phyloP scores from a whole-genome alignment of 2,113 vertebrate genomes.

The Maccullochella peelii region DNA sequence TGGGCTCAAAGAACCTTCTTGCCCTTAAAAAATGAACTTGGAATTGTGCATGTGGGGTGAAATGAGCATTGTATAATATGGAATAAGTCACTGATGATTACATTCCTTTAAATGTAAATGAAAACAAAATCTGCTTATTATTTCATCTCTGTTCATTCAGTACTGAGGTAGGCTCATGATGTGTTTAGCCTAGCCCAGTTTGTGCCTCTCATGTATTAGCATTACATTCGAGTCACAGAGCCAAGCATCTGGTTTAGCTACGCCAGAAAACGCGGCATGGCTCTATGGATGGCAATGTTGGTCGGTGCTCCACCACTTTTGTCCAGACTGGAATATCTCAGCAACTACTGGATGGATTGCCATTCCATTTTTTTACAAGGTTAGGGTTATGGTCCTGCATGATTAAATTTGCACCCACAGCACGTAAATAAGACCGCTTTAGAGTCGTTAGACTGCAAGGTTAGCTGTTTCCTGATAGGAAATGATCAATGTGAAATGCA shows the following conservation, averaged over 20 bases:
- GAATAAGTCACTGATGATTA: constrained; percentile 8
- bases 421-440: not conserved
- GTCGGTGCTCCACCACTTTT: not conserved
- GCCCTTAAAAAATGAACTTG: not conserved
- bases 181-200: not conserved
- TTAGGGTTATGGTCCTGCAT: too few relatives aligned
- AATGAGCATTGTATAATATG: constrained; percentile 9
- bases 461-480: not conserved
- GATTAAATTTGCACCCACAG: not conserved
- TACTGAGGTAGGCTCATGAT: not conserved
- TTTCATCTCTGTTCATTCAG: not conserved
- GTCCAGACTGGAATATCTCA: not conserved
- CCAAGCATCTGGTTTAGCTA: not conserved
- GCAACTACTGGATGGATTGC: not conserved
- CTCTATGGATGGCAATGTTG: not conserved
- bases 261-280: not conserved
- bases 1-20: not conserved
- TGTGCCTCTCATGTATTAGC: not conserved
- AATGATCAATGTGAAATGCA: constrained; percentile 6
- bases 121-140: not conserved
- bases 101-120: not conserved
- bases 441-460: not conserved
- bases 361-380: too few relatives aligned
- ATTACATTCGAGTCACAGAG: not conserved
- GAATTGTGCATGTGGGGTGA: not conserved